Percentiles rank a stretch among this genome's conserved stretches.
phyloP scores from a whole-genome alignment of 2,888 invertebrate species.

The Tridacna crocea region DNA sequence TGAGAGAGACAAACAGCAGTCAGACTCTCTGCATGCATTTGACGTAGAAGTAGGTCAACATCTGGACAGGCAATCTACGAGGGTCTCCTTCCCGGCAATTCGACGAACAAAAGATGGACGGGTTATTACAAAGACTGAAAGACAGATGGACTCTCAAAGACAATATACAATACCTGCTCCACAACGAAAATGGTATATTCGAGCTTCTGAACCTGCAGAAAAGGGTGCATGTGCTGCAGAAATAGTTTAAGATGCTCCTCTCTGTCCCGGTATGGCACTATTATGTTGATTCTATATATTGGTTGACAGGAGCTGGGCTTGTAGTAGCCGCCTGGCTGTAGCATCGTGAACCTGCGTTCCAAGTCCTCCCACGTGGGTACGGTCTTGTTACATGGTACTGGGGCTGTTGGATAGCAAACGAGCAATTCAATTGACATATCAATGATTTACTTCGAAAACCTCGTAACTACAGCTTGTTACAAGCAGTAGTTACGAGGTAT shows the following conservation, averaged over 20 bases:
- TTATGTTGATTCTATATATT: slow-evolving; percentile 93
- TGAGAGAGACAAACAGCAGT: no score
- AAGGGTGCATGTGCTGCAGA: slow-evolving; percentile 96
- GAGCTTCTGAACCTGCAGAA: slow-evolving; percentile 95
- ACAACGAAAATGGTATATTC: slow-evolving; percentile 97
- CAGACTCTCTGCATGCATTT: no score
- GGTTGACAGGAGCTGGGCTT: slow-evolving; percentile 89
- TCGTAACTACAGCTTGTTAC: no score
- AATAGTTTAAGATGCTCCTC: slow-evolving; percentile 93
- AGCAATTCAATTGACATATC: no score
- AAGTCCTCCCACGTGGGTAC: not conserved
- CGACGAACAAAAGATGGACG: no score
- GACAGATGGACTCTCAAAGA: no score
- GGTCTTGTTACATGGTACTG: not conserved
- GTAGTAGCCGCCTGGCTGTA: slow-evolving; percentile 88
- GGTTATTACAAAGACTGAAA: no score
- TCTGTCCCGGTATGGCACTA: slow-evolving; percentile 95
- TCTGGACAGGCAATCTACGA: no score
- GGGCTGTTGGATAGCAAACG: not conserved
- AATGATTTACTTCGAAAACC: no score
- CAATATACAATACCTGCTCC: slow-evolving; percentile 89
- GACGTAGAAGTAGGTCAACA: no score
- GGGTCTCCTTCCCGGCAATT: no score
- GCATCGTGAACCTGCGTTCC: not conserved
- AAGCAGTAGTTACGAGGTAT: no score